These are phyloP conservation scores for Zaprionus lineosus DNA, from an alignment of 2,888 invertebrate genomes.

Conservation along the genomic window DNA sequence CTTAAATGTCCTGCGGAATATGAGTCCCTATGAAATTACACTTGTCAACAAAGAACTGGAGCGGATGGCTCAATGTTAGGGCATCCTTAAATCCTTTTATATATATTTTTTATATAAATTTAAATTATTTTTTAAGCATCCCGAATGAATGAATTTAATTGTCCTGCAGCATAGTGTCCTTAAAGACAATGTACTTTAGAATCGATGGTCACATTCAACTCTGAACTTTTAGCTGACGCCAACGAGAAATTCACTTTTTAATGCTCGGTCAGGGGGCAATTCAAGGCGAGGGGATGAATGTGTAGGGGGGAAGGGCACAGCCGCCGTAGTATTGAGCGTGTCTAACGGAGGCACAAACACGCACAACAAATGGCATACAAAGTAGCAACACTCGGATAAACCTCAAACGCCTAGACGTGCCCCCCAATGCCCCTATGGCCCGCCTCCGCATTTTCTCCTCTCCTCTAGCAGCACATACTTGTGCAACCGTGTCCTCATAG, in stretches of 20 bases:
- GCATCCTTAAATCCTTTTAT: no score
- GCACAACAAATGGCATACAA: constrained; percentile 63
- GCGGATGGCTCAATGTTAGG: no score
- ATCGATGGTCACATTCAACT: constrained; percentile 69
- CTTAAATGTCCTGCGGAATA: constrained; percentile 34
- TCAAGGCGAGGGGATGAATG: no score
- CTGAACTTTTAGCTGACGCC: constrained; percentile 68
- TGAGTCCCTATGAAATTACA: constrained; percentile 11
- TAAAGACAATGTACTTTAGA: constrained; percentile 32
- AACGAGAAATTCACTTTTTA: constrained; percentile 32
- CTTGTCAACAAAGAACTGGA: constrained; percentile 4
- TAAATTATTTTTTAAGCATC: no score
- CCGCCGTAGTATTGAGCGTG: no score
- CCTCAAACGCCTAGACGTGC: constrained; percentile 4
- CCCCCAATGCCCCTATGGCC: neutral
- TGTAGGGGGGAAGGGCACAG: no score
- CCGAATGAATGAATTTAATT: no score
- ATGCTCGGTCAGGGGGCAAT: constrained; percentile 10
- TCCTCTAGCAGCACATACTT: constrained; percentile 41
- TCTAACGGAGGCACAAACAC: constrained; percentile 41
- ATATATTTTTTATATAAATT: no score
- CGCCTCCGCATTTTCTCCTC: neutral
- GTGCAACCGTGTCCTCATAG: constrained; percentile 31
- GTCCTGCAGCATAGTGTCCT: constrained; percentile 14
- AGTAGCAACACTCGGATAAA: constrained; percentile 40